phyloP scores from a whole-genome alignment of 2,113 vertebrate genomes.

The Cervus canadensis region DNA sequence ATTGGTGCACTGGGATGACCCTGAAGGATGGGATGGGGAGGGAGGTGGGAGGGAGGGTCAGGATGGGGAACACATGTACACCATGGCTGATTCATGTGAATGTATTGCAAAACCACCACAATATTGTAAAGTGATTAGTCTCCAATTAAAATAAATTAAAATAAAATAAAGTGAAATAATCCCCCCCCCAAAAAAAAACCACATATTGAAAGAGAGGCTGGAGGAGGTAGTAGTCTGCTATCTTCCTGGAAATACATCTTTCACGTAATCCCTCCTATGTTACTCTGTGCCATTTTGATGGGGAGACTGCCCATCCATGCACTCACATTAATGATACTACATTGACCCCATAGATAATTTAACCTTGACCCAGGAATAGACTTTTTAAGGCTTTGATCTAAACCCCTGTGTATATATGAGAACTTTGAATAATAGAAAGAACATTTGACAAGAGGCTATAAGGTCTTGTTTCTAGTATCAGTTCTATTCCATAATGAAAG shows the following conservation, averaged over 20 bases:
- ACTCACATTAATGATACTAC: background rate
- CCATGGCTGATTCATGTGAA: background rate
- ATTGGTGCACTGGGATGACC: background rate
- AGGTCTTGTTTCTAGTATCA: background rate
- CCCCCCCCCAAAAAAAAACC: rapidly evolving
- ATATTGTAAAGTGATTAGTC: background rate
- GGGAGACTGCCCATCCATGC: background rate
- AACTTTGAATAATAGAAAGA: background rate
- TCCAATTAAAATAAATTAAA: background rate
- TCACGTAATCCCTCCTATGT: background rate
- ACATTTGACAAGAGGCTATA: background rate
- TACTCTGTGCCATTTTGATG: background rate
- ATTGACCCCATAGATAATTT: background rate
- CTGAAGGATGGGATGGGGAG: background rate
- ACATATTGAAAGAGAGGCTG: background rate
- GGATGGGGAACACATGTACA: background rate
- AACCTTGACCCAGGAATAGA: background rate
- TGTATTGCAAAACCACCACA: background rate
- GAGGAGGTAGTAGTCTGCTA: background rate
- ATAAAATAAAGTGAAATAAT: background rate
- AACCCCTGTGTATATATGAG: background rate
- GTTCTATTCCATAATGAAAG: background rate
- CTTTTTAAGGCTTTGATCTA: background rate
- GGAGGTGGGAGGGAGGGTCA: background rate
- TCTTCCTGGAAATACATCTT: background rate